phyloP scores from a whole-genome alignment of 1,140 invertebrate genomes.

The Lucilia cuprina region DNA sequence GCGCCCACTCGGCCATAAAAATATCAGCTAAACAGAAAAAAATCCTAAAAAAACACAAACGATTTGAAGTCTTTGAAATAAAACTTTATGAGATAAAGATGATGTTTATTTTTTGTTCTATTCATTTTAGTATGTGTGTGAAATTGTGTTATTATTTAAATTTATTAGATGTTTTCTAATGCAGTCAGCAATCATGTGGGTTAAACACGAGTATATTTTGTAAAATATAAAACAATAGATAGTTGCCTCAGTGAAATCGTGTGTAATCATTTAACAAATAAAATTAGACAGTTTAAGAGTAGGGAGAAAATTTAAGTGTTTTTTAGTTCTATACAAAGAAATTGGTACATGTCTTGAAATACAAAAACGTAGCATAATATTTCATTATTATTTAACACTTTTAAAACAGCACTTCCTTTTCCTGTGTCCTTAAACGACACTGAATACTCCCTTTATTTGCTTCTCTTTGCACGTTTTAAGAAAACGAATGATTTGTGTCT shows the following conservation, averaged over 20 bases:
- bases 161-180: background rate
- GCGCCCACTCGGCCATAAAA: constrained; percentile 9
- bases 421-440: no score
- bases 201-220: background rate
- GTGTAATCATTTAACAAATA: background rate
- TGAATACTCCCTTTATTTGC: no score
- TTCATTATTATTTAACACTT: no score
- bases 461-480: no score
- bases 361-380: no score
- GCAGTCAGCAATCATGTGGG: constrained; percentile 13
- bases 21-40: background rate
- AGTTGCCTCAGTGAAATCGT: background rate
- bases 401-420: no score
- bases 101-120: background rate
- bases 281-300: no score
- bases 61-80: background rate
- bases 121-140: background rate
- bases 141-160: background rate
- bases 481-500: no score
- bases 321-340: no score
- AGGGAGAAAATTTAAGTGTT: no score
- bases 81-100: constrained; percentile 14
- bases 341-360: no score
- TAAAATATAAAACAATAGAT: background rate
- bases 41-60: background rate